Base-by-base conservation (phyloP, 2,797 vertebrate genomes). In the Aratinga solstitialis region DNA sequence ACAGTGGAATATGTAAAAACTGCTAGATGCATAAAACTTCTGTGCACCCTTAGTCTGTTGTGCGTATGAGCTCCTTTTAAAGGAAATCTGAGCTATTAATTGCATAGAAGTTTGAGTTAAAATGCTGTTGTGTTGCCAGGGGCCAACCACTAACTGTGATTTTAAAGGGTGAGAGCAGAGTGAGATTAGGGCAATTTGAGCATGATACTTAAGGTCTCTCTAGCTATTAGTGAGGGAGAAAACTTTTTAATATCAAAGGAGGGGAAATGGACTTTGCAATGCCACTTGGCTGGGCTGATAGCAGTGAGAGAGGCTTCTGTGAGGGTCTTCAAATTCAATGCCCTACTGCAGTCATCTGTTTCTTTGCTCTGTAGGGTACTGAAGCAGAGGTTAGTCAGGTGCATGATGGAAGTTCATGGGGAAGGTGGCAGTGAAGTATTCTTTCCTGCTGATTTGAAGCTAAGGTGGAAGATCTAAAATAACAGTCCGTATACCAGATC, bases 1-100 rank as follows among this genome's bases (percentile, higher is more conserved):
- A 96, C 94, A 96, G 96, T 96, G 91, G 96, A 95, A 95, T 94
- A 96, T 76, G 93, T 94, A 89, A 93, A 96, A 97, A 96, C 94
- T 96, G 93, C 89, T 97, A 96, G 91, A 96, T 96, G 96, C 84
- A 88, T 95, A 91, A 95, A 91, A 89, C 94, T 96, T 78, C 83
- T 78, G 69, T 84, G 85, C 87, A 58, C 89, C 88, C 81, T 90
- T 85, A 86, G 89, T 71, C 81, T 69, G 91, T 66, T 89, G 76
- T 82, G 69, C 94, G 76, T 91, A 95, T 94, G 93, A 53, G 89
- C 58, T 75, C n/a, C 88, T 95, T 94, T 95, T 89, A 96, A 96
- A 96, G 94, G 94, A 97, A 97, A 97, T 73, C 42, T 83, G 76
- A 94, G 76, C 83, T 94, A 76, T 93, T 97, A 89, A 96, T 96